Base-by-base conservation (phyloP, 2,113 vertebrate species). In the Neomonachus schauinslandi region DNA sequence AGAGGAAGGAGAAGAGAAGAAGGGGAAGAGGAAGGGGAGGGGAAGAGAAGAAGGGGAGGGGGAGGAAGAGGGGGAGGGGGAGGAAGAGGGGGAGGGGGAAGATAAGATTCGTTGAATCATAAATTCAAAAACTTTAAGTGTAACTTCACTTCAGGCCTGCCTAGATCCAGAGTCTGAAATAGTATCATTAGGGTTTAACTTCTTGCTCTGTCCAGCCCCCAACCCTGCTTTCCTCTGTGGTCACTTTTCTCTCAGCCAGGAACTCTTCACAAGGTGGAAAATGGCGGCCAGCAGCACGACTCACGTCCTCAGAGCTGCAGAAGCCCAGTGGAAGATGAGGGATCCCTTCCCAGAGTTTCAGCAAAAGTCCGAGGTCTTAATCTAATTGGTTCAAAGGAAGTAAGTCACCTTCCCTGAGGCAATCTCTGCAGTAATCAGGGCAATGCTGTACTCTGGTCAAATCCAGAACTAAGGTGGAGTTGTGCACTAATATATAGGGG, bases 401-500 rank as follows among this genome's bases (percentile, higher is more conserved):
- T 18, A 80, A 26, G 2, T 19, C 26, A 5, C 26, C 59, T 91
- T 82, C 83, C 21, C 4, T 51, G 12, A 77, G 28, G 55, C 36
- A 26, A 15, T 72, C 72, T 80, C 87, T 53, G 22, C 13, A 9
- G 67, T 7, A 24, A 61, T 15, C 22, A 51, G 4, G 39, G 28
- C 26, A 72, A 57, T 21, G 16, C 9, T 82, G 39, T 11, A 19
- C 42, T 83, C 55, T 31, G 83, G 59, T n/a, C 33, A 4, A 10
- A 3, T 33, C 24, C 67, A n/a, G 26, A n/a, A 24, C 26, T n/a
- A 28, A 21, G 28, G 13, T 24, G 5, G n/a, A 63, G 5, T 53
- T 33, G 3, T 1, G 1, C 9, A 39, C 51, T 51, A 8, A 80
- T 24, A 46, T 0, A 4, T 0, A 19, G 2, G 15, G 33, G 7